Evolutionary conservation across 2,888 invertebrate genomes (phyloP).

Genomic region (Lampropteryx suffumata): DNA sequence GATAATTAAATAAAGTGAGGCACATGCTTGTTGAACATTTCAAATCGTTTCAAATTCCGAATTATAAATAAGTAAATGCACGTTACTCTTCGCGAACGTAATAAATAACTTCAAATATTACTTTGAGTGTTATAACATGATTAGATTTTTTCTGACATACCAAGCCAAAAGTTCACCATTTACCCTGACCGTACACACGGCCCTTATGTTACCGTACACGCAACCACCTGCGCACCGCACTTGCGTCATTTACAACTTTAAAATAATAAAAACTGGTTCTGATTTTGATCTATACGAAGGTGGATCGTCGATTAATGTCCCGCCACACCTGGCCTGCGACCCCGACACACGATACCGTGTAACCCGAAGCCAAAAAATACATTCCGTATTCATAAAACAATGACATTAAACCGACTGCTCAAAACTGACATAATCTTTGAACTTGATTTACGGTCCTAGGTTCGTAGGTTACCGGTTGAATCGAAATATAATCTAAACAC

Average conservation of each 20-base stretch:
- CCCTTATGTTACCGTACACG: constrained; percentile 61
- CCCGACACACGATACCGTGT: constrained; percentile 49
- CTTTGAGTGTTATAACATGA: too few species aligned
- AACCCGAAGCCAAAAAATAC: constrained; percentile 49
- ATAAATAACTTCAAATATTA: too few species aligned
- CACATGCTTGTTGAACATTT: too few species aligned
- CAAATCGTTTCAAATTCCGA: too few species aligned
- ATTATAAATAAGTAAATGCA: too few species aligned
- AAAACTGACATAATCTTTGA: constrained; percentile 48
- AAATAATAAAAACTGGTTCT: constrained; percentile 81
- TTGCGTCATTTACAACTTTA: constrained; percentile 82
- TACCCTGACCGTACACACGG: constrained; percentile 46
- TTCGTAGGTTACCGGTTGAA: constrained; percentile 31
- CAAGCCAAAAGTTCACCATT: constrained; percentile 35
- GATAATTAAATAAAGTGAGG: too few species aligned
- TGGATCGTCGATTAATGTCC: constrained; percentile 75
- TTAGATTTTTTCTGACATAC: neutral
- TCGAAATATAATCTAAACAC: constrained; percentile 27
- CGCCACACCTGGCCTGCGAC: constrained; percentile 66
- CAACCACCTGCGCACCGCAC: constrained; percentile 73
- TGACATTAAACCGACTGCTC: constrained; percentile 49
- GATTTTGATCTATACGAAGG: constrained; percentile 79
- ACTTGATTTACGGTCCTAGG: constrained; percentile 31
- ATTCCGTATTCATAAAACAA: constrained; percentile 57
- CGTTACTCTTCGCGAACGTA: too few species aligned